These are phyloP conservation scores for Chydorus sphaericus DNA, from an alignment of 2,888 invertebrate genomes.

Conservation along the genomic window DNA sequence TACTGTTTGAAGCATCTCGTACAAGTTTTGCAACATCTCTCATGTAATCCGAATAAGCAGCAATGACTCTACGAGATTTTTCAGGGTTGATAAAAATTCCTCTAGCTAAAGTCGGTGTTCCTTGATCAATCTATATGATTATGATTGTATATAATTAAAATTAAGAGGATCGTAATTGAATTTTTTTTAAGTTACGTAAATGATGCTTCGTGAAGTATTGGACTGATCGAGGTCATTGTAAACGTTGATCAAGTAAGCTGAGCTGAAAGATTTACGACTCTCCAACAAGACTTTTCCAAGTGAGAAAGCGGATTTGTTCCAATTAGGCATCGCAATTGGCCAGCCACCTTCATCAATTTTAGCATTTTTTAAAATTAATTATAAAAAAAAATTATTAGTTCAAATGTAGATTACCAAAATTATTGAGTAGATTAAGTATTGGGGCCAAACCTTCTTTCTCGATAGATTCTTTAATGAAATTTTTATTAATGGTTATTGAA, in stretches of 20 bases:
- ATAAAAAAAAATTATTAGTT: too few relatives aligned
- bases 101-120: constrained; percentile 23
- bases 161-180: too few relatives aligned
- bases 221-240: constrained; percentile 24
- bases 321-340: not conserved
- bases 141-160: too few relatives aligned
- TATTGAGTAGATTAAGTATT: too few relatives aligned
- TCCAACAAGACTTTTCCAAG: not conserved
- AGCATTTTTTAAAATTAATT: too few relatives aligned
- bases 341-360: too few relatives aligned
- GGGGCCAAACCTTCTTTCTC: too few relatives aligned
- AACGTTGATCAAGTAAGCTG: constrained; percentile 29
- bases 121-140: constrained; percentile 25
- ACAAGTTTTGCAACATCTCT: constrained; percentile 21
- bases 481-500: too few relatives aligned
- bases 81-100: constrained; percentile 24
- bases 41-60: constrained; percentile 22
- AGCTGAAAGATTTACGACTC: constrained; percentile 21
- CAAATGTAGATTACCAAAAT: too few relatives aligned
- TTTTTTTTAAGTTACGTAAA: constrained; percentile 25
- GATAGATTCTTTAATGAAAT: too few relatives aligned
- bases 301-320: not conserved
- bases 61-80: constrained; percentile 22
- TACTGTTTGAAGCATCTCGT: constrained; percentile 16
- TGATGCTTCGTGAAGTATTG: constrained; percentile 25